Percentiles rank a stretch among this genome's conserved stretches.
These are phyloP conservation scores for Tetramorium simillimum DNA, from an alignment of 1,140 invertebrate genomes.

Conservation along the genomic window DNA sequence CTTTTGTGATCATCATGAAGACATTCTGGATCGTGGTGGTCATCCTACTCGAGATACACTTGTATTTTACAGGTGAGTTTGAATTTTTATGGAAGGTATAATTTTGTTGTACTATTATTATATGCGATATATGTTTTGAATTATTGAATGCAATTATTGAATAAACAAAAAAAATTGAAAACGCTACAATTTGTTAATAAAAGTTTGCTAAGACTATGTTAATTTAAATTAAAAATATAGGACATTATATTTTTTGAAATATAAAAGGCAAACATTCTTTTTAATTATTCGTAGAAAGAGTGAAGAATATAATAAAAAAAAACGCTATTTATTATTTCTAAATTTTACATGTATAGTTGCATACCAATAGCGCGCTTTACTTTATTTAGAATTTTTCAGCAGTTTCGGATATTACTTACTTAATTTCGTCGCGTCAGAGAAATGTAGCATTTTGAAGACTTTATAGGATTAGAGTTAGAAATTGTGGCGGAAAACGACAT, in stretches of 20 bases:
- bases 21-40: constrained; percentile 72
- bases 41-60: constrained; percentile 75
- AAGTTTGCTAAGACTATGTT: not conserved
- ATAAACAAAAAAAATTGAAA: not conserved
- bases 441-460: not conserved
- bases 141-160: not conserved
- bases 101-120: not conserved
- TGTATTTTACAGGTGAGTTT: constrained; percentile 76
- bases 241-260: not conserved
- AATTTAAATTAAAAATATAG: not conserved
- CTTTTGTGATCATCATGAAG: constrained; percentile 74
- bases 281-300: not conserved
- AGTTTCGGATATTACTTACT: not conserved
- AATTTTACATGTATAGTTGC: not conserved
- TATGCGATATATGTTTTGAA: not conserved
- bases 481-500: constrained; percentile 7
- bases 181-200: not conserved
- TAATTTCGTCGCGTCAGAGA: not conserved
- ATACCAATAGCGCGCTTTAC: not conserved
- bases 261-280: not conserved
- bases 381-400: not conserved
- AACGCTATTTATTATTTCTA: not conserved
- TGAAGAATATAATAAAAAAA: not conserved
- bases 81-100: not conserved
- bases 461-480: not conserved